A percentile compares a stretch with the other conserved stretches of the same genome.
These are phyloP conservation scores for Cydia strobilella DNA, from an alignment of 1,140 invertebrate genomes.

Conservation along the genomic window DNA sequence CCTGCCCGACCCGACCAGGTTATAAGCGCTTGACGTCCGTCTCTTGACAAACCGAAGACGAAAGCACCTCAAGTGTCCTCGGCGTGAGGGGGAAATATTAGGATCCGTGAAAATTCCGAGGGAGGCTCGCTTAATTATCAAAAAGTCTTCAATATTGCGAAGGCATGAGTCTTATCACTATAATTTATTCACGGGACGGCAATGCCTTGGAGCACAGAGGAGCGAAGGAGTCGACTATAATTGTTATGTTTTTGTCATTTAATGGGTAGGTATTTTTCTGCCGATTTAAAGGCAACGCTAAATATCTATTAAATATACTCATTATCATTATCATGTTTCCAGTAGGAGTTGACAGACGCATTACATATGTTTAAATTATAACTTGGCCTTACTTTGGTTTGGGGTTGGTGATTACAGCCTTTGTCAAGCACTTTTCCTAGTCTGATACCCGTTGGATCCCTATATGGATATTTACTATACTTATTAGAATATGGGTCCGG, in stretches of 20 bases:
- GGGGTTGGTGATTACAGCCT: too few relatives aligned
- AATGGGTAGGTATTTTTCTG: background rate
- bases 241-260: conserved; percentile 4
- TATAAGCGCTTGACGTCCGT: conserved; percentile 47
- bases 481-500: too few relatives aligned
- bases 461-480: too few relatives aligned
- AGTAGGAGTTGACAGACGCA: too few relatives aligned
- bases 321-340: too few relatives aligned
- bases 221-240: background rate
- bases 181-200: conserved; percentile 73
- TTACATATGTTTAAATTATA: background rate
- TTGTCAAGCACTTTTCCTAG: too few relatives aligned
- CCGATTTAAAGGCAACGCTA: too few relatives aligned
- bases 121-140: conserved; percentile 68
- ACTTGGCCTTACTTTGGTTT: background rate
- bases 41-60: conserved; percentile 59
- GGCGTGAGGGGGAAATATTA: conserved; percentile 52
- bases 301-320: too few relatives aligned
- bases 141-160: conserved; percentile 74
- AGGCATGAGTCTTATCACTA: conserved; percentile 71
- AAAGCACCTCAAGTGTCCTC: conserved; percentile 65
- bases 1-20: conserved; percentile 40
- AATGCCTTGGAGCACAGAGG: conserved; percentile 36
- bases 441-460: too few relatives aligned
- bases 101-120: conserved; percentile 56